Conservation (phyloP, 1,140 invertebrate genomes). For the Oryzaephilus surinamensis region DNA sequence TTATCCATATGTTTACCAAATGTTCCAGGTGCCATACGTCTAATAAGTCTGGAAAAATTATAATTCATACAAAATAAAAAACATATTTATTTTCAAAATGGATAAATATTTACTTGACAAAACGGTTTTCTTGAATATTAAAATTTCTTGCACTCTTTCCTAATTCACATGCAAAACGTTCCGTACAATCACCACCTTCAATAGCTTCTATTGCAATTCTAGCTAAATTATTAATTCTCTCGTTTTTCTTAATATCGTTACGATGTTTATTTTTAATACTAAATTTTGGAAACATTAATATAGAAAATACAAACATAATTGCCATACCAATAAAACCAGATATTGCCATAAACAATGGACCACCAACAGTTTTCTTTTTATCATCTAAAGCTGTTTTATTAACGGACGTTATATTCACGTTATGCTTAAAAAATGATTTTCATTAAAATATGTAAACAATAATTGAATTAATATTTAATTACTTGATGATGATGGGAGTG, state of each 20-base stretch:
- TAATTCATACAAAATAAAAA: not conserved
- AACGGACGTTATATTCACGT: constrained; percentile 26
- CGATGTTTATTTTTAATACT: constrained; percentile 17
- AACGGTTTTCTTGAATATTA: constrained; percentile 31
- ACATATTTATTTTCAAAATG: not conserved
- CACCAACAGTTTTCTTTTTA: constrained; percentile 27
- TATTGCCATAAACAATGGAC: constrained; percentile 40
- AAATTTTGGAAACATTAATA: constrained; percentile 38
- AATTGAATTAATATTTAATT: constrained; percentile 3
- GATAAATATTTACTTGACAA: constrained; percentile 27
- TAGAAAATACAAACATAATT: constrained; percentile 36
- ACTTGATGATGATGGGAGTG: constrained; percentile 34
- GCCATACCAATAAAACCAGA: constrained; percentile 40
- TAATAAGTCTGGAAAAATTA: constrained; percentile 26
- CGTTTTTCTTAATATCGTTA: constrained; percentile 16
- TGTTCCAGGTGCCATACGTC: constrained; percentile 25
- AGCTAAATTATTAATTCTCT: constrained; percentile 22
- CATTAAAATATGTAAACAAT: constrained; percentile 1
- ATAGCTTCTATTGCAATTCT: constrained; percentile 29
- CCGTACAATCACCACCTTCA: constrained; percentile 31
- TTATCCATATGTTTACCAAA: constrained; percentile 28
- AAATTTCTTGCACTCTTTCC: constrained; percentile 30
- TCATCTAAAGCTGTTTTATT: constrained; percentile 11
- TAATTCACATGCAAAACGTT: constrained; percentile 32
- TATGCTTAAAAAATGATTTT: constrained; percentile 26